Base-by-base conservation (phyloP, 2,797 vertebrate genomes). In the Acanthiza pusilla region DNA sequence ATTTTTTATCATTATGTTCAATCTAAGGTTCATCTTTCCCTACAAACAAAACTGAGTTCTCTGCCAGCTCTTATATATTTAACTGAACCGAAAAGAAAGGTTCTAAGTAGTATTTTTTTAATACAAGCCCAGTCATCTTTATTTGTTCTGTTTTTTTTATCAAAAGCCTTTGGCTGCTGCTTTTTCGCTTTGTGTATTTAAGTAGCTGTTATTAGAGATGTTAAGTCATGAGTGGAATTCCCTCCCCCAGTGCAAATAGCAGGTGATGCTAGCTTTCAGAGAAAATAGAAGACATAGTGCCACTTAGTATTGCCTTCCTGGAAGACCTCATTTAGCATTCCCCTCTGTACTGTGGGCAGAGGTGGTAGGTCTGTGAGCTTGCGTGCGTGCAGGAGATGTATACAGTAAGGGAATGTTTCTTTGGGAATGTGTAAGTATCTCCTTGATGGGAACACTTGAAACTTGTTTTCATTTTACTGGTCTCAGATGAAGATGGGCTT, bases 371-470 rank as follows among this genome's bases (percentile, higher is more conserved):
- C 1, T 26, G 27, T 36, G 65, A 38, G 16, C 5, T 16, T 34
- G 32, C 0, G 0, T 8, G 3, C 17, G 43, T 19, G 5, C 8
- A 7, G 45, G 26, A 3, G 32, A 4, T 15, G 3, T 43, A 2
- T 55, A 16, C 27, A 21, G 23, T 23, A 42, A 13, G 27, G 68
- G 17, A 45, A 17, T 42, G 26, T 67, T 85, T 51, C 29, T 66
- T 75, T 17, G 32, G 27, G n/a, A 79, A 22, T 25, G 7, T 42
- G 1, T 19, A 20, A n/a, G 4, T 55, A 13, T 43, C 29, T 84
- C 15, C 16, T 53, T 4, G 0, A 42, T 34, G 12, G 32, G 34
- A 80, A 5, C 20, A 16, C 27, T 61, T 78, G 22, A 42, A 60
- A 55, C 20, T 91, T 57, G 21, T 36, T 89, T 66, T 48, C 2